Evolutionary conservation across 2,888 invertebrate species (phyloP).

Genomic region (Ophion obscuratus): DNA sequence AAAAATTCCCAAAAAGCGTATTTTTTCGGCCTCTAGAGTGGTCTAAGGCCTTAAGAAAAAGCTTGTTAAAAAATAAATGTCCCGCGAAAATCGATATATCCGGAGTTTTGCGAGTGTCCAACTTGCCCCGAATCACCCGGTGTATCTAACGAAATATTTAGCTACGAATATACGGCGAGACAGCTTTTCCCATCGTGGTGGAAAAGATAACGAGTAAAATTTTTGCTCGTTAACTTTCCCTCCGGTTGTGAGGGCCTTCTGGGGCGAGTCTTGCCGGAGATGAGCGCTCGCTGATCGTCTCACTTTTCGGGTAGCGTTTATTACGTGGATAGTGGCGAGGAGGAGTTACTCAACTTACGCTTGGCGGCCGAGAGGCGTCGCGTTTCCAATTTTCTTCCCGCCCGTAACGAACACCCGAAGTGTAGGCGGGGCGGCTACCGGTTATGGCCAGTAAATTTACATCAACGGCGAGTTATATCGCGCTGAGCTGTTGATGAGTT

Average conservation of each 20-base stretch:
- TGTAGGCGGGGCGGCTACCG: too few species aligned
- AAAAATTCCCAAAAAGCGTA: too few species aligned
- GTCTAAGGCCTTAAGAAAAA: too few species aligned
- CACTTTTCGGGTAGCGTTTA: constrained; percentile 47
- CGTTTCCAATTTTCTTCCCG: constrained; percentile 17
- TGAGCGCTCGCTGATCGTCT: constrained; percentile 19
- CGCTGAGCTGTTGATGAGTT: neutral
- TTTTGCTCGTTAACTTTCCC: constrained; percentile 75
- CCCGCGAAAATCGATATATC: neutral
- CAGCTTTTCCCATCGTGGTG: neutral
- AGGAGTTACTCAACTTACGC: constrained; percentile 25
- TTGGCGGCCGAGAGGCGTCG: neutral
- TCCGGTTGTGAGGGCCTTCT: constrained; percentile 55
- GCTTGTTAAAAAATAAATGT: too few species aligned
- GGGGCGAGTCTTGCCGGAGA: neutral
- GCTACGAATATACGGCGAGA: neutral
- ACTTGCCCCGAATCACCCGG: neutral
- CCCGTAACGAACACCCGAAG: neutral
- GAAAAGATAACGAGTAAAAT: constrained; percentile 74
- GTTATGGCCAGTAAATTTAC: constrained; percentile 7
- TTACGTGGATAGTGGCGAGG: constrained; percentile 8
- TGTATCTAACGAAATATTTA: neutral
- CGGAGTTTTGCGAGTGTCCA: neutral
- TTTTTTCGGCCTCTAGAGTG: too few species aligned
- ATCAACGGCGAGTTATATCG: neutral